phyloP scores from a whole-genome alignment of 2,888 invertebrate species.

The Tuberolachnus salignus region DNA sequence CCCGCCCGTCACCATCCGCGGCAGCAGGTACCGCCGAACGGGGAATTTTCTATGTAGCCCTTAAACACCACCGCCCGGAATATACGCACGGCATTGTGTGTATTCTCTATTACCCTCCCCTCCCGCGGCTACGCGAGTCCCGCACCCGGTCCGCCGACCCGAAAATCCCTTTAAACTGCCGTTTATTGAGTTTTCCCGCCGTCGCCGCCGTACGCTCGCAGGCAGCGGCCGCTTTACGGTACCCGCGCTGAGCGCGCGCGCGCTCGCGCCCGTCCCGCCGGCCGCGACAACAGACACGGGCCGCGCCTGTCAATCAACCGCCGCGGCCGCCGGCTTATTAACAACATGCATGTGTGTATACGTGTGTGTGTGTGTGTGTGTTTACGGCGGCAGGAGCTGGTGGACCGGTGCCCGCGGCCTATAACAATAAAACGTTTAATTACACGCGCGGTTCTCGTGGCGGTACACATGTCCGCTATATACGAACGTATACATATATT shows the following conservation, averaged over 20 bases:
- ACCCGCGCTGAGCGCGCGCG: neutral
- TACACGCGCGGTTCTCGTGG: constrained; percentile 38
- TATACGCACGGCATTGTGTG: constrained; percentile 29
- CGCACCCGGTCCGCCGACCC: neutral
- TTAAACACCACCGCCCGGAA: constrained; percentile 38
- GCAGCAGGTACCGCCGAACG: constrained; percentile 1
- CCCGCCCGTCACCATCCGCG: constrained; percentile 7
- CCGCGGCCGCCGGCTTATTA: constrained; percentile 48
- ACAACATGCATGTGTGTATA: too few species aligned
- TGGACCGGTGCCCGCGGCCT: constrained; percentile 27
- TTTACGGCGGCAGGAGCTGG: neutral
- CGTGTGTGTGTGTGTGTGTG: too few species aligned
- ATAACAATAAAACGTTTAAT: constrained; percentile 56
- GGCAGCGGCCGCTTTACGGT: constrained; percentile 31
- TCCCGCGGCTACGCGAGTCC: neutral
- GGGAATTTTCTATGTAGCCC: constrained; percentile 24
- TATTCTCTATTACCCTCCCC: constrained; percentile 49
- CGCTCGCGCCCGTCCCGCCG: neutral
- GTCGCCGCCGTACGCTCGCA: neutral
- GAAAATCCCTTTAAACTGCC: constrained; percentile 56
- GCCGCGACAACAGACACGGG: constrained; percentile 7
- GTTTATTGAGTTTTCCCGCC: constrained; percentile 55
- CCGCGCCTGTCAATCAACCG: constrained; percentile 55
- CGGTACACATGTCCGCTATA: constrained; percentile 35
- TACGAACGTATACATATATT: too few species aligned